Base-by-base conservation (phyloP, 2,888 invertebrate genomes). In the Pseudococcus jackbeardsleyi region DNA sequence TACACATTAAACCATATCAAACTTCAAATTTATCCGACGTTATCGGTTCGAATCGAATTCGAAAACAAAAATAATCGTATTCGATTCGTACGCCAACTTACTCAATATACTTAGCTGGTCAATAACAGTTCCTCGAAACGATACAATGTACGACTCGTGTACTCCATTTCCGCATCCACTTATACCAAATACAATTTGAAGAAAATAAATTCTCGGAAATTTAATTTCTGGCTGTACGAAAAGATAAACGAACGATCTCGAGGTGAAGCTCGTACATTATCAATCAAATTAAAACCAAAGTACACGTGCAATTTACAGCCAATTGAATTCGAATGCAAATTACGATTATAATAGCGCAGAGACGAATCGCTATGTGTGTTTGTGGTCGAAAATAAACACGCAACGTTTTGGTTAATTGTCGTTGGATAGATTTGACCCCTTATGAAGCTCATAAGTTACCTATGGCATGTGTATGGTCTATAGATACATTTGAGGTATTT, bases 291-390 rank as follows among this genome's bases (percentile, higher is more conserved):
- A 79, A 79, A 79, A 79, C 79, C n/a, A 79, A 79, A 79, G 79
- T 33, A 42, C 79, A 79, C 79, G 79, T 79, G 79, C 42, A 79
- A 79, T 79, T 79, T 79, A 79, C 79, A 79, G n/a, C 42, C 79
- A 79, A 79, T 79, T 79, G 42, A 79, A 79, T 79, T 39, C n/a
- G 39, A 79, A 79, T 79, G 79, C 42, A 79, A 79, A 79, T 79
- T 79, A 79, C 42, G 42, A 39, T 79, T 79, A 42, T 72, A 33
- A 72, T 15, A 72, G 68, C 17, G 5, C 26, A 33, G 26, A 33
- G 79, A 79, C 79, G 79, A 79, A 79, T 6, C 33, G 68, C 26
- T 33, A 33, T 33, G 68, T 72, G 68, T 72, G 68, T 72, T 72
- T 72, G 68, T 72, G 68, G 68, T 72, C 33, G 68, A 72, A 72